Evolutionary conservation across 2,888 invertebrate genomes (phyloP).

Genomic region (Lamproptera curius): DNA sequence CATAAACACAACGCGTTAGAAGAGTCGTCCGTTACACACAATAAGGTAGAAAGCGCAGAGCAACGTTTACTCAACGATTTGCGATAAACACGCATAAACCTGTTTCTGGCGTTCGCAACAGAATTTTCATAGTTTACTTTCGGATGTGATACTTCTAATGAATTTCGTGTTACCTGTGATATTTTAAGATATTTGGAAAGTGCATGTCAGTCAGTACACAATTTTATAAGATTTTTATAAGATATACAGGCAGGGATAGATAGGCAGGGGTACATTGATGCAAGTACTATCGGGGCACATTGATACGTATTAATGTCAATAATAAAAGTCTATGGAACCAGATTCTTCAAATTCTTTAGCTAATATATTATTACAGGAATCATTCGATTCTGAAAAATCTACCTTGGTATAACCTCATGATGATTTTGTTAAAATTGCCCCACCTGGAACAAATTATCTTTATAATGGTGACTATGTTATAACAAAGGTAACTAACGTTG

Average conservation of each 20-base stretch:
- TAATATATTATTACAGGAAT: no score
- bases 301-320: not conserved
- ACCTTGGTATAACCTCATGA: not conserved
- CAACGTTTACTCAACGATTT: no score
- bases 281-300: not conserved
- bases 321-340: not conserved
- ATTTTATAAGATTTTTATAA: not conserved
- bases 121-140: no score
- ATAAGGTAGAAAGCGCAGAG: no score
- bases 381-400: no score
- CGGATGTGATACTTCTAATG: not conserved
- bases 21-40: not conserved
- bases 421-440: not conserved
- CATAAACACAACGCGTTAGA: not conserved
- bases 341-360: not conserved
- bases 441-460: not conserved
- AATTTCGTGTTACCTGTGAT: not conserved
- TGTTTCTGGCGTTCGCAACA: not conserved
- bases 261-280: not conserved
- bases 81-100: not conserved
- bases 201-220: not conserved
- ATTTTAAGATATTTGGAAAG: not conserved
- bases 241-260: not conserved
- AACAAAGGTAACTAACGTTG: not conserved
- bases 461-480: not conserved